Evolutionary conservation across 2,113 vertebrate genomes (phyloP), one percentile per base, ranked within the genome.

Genomic region (Illadopsis cleaveri): DNA sequence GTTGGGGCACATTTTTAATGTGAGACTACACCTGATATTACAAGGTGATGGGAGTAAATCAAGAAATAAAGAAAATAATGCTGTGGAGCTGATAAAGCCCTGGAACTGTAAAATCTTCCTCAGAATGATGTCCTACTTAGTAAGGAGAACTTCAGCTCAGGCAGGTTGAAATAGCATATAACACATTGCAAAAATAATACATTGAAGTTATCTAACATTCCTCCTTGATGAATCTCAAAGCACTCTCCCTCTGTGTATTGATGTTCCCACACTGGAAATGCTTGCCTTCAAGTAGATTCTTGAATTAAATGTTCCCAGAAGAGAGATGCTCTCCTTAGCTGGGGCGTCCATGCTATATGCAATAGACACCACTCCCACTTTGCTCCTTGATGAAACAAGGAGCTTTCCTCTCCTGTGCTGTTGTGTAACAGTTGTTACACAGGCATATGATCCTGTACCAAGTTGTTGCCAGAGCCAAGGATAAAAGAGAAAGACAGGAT

Each of bases 31-130:
- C 11, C 57, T 21, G 15, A 25, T 84, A 73, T 40, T 77, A 81
- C 45, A 53, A 81, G 18, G 69, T 78, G 80, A 69, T 86, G 57
- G 86, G 22, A 70, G 21, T 60, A 89, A 83, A 90, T 53, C 12
- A 75, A 90, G 64, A 95, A 92, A 89, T 42, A 68, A 69, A 88
- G 60, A 86, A 93, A 94, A 71, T 38, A 80, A 79, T 18, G 27
- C 11, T 15, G 16, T 58, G 47, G 44, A 86, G 40, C 14, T 83
- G 31, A 83, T 66, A 92, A 92, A 94, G 56, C 20, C 15, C 38
- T 83, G 28, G 12, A 77, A 88, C 37, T 24, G 10, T 25, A 73
- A 73, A 28, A 60, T 33, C 19, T 94, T 90, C 31, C 53, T 79
- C 80, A 84, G 24, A 45, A 71, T 75, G 21, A 82, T 79, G 53